These are phyloP conservation scores for Salvator merianae DNA, from an alignment of 2,113 vertebrate genomes.

Conservation along the genomic window DNA sequence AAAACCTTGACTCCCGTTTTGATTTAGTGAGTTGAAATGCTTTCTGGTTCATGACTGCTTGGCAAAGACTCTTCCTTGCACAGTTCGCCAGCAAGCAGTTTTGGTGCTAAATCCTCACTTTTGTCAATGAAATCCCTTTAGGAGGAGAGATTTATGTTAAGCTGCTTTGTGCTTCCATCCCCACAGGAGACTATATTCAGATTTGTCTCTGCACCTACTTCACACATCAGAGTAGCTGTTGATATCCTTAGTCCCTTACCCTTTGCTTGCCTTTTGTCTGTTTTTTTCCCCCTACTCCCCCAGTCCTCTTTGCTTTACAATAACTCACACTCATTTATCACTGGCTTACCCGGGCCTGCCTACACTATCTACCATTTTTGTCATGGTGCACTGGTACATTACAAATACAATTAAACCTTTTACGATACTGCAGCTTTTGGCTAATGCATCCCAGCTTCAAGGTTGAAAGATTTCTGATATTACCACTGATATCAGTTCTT, in stretches of 20 bases:
- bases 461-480: slow-evolving; percentile 86
- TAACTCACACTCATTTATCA: slow-evolving; percentile 83
- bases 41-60: slow-evolving; percentile 54
- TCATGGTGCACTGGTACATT: slow-evolving; percentile 84
- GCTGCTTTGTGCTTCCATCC: slow-evolving; percentile 34
- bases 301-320: slow-evolving; percentile 69
- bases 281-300: slow-evolving; percentile 49
- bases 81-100: slow-evolving; percentile 53
- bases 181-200: slow-evolving; percentile 33
- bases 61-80: slow-evolving; percentile 35
- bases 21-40: slow-evolving; percentile 65
- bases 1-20: slow-evolving; percentile 56
- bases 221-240: slow-evolving; percentile 55
- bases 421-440: slow-evolving; percentile 77
- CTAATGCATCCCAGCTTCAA: slow-evolving; percentile 78
- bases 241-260: slow-evolving; percentile 50
- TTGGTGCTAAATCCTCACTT: slow-evolving; percentile 66
- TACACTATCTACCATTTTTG: slow-evolving; percentile 82
- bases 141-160: slow-evolving; percentile 61
- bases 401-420: slow-evolving; percentile 87
- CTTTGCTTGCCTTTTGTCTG: slow-evolving; percentile 77
- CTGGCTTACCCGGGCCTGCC: slow-evolving; percentile 64
- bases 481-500: slow-evolving; percentile 80
- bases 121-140: slow-evolving; percentile 64
- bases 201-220: slow-evolving; percentile 57